Conservation (phyloP, 2,888 invertebrate genomes). For the Microchrysa polita region DNA sequence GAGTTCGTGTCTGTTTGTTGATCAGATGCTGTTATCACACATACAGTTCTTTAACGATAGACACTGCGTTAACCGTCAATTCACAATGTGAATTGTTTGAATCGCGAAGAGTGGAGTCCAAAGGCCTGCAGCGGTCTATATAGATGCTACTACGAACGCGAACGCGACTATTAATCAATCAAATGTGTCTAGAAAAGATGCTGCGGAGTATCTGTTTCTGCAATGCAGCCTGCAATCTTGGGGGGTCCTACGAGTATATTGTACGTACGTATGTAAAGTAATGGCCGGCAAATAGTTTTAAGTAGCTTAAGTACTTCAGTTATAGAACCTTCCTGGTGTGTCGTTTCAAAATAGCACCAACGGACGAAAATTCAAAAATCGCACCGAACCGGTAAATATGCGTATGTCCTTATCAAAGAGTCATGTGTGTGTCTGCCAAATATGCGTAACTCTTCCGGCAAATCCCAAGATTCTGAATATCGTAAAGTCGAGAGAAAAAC, state of each 20-base stretch:
- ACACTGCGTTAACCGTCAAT: too few relatives aligned
- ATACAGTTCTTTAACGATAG: not conserved
- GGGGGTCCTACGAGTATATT: not conserved
- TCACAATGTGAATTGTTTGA: too few relatives aligned
- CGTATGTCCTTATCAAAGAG: too few relatives aligned
- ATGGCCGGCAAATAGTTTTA: conserved; percentile 20
- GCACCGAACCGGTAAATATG: too few relatives aligned
- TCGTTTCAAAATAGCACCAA: conserved; percentile 5
- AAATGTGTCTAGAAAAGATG: not conserved
- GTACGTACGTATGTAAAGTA: not conserved
- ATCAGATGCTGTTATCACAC: conserved; percentile 30
- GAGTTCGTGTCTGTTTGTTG: not conserved
- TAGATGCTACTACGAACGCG: not conserved
- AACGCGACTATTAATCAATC: conserved; percentile 1
- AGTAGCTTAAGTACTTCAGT: conserved; percentile 26
- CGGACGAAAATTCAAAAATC: too few relatives aligned
- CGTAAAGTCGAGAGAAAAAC: too few relatives aligned
- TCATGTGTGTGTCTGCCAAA: too few relatives aligned
- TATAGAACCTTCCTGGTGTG: conserved; percentile 20
- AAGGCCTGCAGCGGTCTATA: not conserved
- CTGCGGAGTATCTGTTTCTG: not conserved
- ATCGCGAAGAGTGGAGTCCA: too few relatives aligned
- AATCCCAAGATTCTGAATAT: too few relatives aligned
- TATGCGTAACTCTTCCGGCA: too few relatives aligned
- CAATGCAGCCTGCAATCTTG: not conserved